These are phyloP conservation scores for Buphagus erythrorhynchus DNA, from an alignment of 2,797 vertebrate genomes.

Conservation along the genomic window DNA sequence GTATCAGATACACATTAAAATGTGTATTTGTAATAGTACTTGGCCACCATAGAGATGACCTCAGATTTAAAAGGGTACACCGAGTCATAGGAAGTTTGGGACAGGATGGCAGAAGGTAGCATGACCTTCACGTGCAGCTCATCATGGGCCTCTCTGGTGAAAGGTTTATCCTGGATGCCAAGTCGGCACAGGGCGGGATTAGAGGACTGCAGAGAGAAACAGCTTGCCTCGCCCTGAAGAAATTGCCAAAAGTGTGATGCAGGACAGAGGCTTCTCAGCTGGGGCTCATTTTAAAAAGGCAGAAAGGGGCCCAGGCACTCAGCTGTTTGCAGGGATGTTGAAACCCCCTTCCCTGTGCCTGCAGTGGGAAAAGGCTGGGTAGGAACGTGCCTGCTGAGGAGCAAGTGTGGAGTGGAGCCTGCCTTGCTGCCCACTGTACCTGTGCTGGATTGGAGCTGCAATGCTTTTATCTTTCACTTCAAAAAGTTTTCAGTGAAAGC, in stretches of 20 bases:
- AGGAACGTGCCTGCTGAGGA: accelerated
- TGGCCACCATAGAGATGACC: neutral
- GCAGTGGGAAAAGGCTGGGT: neutral
- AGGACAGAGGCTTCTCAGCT: neutral
- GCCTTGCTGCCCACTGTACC: neutral
- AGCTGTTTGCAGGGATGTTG: neutral
- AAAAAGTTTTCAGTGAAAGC: neutral
- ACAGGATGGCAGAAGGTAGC: conserved; percentile 5
- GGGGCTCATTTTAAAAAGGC: neutral
- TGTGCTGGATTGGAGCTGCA: accelerated
- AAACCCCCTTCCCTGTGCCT: neutral
- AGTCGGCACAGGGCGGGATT: neutral
- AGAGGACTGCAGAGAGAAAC: neutral
- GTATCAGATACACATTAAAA: neutral
- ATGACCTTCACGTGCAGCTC: neutral
- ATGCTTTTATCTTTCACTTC: neutral
- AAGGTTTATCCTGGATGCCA: neutral
- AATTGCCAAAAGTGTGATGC: neutral
- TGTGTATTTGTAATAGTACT: conserved; percentile 12
- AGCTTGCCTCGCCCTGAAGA: neutral
- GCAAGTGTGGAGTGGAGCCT: neutral
- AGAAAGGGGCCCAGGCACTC: neutral
- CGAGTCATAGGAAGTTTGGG: conserved; percentile 17
- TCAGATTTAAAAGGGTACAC: conserved; percentile 6
- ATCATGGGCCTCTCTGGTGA: neutral